Evolutionary conservation across 2,113 vertebrate genomes (phyloP), one percentile per base, ranked within the genome.

Genomic region (Lepidothrix coronata): DNA sequence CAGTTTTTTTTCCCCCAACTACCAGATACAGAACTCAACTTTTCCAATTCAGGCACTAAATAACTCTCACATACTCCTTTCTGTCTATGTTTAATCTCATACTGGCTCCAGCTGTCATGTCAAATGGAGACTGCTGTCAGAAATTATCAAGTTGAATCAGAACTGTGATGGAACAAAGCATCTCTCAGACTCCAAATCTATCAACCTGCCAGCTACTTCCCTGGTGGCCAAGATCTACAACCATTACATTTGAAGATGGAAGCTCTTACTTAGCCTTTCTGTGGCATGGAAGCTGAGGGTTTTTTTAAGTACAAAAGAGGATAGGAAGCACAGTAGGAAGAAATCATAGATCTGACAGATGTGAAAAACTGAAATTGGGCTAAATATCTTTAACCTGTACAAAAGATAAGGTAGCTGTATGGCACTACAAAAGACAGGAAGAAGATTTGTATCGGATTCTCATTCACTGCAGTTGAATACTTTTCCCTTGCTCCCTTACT

Each of bases 401-500:
- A 61, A 46, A 77, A 88, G 84, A 35, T 25, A 72, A 72, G 33
- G 51, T 6, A 87, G 37, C 62, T 79, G 33, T 55, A 46, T 15
- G 70, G 73, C 27, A 23, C 31, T 85, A 61, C 5, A 24, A 30
- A 76, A 93, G 65, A 80, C 59, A 81, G 71, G 49, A 66, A 58
- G 27, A 67, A 52, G 22, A 59, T 63, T 8, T 48, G 2, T 88
- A 49, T 81, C 21, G 0, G 15, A 72, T 90, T 86, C 55, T 80
- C 59, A 77, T 71, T 62, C 31, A 43, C 18, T 92, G 46, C n/a
- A 59, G 39, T 24, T 67, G 27, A 77, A 86, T 48, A 33, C n/a
- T 59, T 75, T 49, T 68, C 44, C 27, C 35, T 72, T 72, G n/a
- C 48, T 95, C 30, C n/a, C 17, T 73, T 14, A 87, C 98, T 98